A percentile compares a stretch with the other conserved stretches of the same genome.
Conservation (phyloP, 2,888 invertebrate genomes). For the Dicycla oo region DNA sequence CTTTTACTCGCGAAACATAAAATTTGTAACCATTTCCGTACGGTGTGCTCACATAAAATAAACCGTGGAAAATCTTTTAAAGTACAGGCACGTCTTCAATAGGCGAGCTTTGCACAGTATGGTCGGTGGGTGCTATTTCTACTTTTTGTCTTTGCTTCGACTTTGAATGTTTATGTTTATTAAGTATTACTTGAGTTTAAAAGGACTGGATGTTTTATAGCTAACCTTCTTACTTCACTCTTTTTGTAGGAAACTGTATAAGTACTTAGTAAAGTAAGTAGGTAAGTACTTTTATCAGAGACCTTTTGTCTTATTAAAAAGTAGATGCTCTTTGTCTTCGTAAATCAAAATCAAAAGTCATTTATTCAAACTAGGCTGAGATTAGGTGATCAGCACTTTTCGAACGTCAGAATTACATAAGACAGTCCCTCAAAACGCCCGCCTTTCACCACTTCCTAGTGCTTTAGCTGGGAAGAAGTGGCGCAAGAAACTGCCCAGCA, state of each 20-base stretch:
- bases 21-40: conserved; percentile 60
- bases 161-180: conserved; percentile 36
- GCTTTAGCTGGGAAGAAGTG: no score
- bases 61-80: conserved; percentile 48
- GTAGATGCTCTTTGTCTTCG: no score
- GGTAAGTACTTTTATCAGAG: no score
- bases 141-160: conserved; percentile 33
- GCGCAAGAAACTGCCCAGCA: no score
- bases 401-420: no score
- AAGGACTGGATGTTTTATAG: conserved; percentile 14
- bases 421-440: no score
- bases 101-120: conserved; percentile 12
- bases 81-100: conserved; percentile 39
- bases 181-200: conserved; percentile 21
- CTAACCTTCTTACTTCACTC: background rate
- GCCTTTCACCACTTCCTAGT: no score
- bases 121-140: conserved; percentile 15
- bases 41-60: conserved; percentile 54
- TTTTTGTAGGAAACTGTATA: background rate
- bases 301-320: no score
- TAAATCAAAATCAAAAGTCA: no score
- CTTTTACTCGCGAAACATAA: conserved; percentile 52
- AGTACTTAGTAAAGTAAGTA: background rate
- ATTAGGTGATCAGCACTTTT: no score
- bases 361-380: no score